phyloP scores from a whole-genome alignment of 2,113 vertebrate species.

The Chascanopsetta lugubris region DNA sequence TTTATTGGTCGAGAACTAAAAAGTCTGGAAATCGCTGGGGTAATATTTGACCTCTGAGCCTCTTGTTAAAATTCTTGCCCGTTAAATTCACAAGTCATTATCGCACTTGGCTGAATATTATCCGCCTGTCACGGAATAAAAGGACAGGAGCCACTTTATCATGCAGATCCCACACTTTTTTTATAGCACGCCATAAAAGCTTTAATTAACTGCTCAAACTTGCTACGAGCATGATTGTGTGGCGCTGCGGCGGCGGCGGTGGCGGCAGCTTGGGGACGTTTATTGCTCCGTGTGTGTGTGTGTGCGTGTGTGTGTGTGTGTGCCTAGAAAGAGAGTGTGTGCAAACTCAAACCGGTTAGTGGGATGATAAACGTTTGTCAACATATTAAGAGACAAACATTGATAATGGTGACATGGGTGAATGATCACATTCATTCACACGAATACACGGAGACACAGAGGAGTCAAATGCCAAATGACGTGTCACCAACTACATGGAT shows the following conservation, averaged over 20 bases:
- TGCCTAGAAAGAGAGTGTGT: neutral
- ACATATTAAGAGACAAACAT: neutral
- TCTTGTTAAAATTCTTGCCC: no score
- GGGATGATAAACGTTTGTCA: conserved; percentile 7
- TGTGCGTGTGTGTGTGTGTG: neutral
- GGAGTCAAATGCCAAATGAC: conserved; percentile 4
- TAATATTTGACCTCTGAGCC: no score
- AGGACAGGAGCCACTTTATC: neutral
- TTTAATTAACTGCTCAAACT: neutral
- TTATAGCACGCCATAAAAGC: neutral
- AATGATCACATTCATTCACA: neutral
- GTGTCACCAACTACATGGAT: conserved; percentile 17
- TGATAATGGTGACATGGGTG: neutral
- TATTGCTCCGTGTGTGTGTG: neutral
- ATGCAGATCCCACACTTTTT: neutral
- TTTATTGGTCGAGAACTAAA: no score
- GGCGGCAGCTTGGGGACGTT: neutral
- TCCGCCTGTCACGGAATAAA: neutral
- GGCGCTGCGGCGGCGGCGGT: no score
- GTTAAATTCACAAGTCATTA: no score
- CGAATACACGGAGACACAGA: conserved; percentile 23
- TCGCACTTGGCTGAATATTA: neutral
- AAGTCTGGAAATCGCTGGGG: no score
- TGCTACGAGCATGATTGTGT: neutral
- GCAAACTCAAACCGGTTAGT: conserved; percentile 9